phyloP scores from a whole-genome alignment of 2,888 invertebrate species.

The Halictus ligatus region DNA sequence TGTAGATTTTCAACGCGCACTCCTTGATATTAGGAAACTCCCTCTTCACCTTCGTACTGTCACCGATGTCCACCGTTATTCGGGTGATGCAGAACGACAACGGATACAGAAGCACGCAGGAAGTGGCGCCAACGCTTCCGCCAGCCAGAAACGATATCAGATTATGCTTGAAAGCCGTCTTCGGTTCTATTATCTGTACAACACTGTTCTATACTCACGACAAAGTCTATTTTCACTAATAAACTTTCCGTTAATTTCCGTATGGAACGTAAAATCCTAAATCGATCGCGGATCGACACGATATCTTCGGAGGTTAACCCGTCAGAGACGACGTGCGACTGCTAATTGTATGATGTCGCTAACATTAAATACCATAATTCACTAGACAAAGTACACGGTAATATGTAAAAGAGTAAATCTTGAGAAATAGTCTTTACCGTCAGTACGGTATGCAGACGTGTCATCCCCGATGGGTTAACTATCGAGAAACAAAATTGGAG shows the following conservation, averaged over 20 bases:
- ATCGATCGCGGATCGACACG: neutral
- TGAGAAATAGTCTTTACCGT: no score
- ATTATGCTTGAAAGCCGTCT: neutral
- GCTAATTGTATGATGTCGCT: no score
- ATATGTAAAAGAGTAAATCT: no score
- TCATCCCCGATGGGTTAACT: no score
- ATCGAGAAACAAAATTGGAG: no score
- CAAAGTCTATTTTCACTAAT: neutral
- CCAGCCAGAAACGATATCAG: constrained; percentile 48
- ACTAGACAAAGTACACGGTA: no score
- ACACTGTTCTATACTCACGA: constrained; percentile 34
- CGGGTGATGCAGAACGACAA: constrained; percentile 57
- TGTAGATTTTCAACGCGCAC: constrained; percentile 37
- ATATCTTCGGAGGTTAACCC: no score
- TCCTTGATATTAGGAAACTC: constrained; percentile 45
- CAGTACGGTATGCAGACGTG: no score
- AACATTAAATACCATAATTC: no score
- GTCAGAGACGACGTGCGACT: no score
- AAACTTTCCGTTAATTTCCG: neutral
- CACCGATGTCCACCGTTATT: constrained; percentile 60
- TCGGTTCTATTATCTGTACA: constrained; percentile 33
- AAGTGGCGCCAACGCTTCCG: constrained; percentile 52
- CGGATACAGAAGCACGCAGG: constrained; percentile 45
- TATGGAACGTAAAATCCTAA: neutral
- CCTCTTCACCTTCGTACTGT: constrained; percentile 31